Conservation (phyloP, 2,797 vertebrate species). For the Tamandua tetradactyla region DNA sequence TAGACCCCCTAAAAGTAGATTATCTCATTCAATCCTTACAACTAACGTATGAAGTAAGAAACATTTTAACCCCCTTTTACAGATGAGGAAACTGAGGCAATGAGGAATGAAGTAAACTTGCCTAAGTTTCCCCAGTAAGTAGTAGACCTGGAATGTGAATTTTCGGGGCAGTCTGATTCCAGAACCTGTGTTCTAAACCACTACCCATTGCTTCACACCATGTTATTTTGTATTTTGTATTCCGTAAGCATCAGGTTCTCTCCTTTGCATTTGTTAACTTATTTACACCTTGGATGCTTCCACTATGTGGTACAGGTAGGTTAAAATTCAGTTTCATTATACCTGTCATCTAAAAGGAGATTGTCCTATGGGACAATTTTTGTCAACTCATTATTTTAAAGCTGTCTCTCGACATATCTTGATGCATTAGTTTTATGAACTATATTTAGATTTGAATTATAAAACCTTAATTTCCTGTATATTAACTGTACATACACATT, state of each 20-base stretch:
- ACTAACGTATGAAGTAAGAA: not conserved
- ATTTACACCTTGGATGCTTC: not conserved
- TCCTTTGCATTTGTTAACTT: too few relatives aligned
- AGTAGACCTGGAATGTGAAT: not conserved
- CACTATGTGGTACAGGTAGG: not conserved
- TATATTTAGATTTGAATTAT: not conserved
- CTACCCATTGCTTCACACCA: not conserved
- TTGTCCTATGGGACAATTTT: not conserved
- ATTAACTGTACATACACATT: not conserved
- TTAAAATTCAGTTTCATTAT: not conserved
- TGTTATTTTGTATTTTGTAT: too few relatives aligned
- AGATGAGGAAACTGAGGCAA: not conserved
- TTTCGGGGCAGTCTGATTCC: not conserved
- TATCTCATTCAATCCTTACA: not conserved
- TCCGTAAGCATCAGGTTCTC: too few relatives aligned
- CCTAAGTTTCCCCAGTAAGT: not conserved
- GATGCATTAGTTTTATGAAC: not conserved
- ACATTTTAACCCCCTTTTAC: not conserved
- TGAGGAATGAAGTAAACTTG: not conserved
- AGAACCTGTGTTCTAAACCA: not conserved
- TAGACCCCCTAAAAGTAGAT: not conserved
- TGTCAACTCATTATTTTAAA: not conserved
- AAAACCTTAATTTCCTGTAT: not conserved
- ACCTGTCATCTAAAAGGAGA: not conserved
- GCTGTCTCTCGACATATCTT: not conserved